Conservation (phyloP, 1,140 invertebrate genomes). For the Drosophila guanche region DNA sequence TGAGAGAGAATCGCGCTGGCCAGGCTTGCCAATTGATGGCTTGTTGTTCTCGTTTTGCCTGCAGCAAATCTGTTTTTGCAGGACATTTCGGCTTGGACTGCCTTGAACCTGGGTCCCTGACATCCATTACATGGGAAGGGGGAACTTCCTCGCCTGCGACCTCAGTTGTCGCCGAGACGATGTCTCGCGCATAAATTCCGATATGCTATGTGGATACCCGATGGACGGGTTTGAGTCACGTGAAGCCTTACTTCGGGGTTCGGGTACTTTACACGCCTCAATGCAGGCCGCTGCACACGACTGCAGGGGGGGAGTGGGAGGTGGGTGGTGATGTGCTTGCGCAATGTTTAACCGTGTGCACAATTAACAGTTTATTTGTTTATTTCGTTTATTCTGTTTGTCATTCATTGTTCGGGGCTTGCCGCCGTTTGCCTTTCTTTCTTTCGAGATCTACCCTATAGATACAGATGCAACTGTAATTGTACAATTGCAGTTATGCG, state of each 20-base stretch:
- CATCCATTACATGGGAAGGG: constrained; percentile 34
- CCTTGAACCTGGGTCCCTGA: constrained; percentile 69
- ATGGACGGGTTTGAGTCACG: constrained; percentile 59
- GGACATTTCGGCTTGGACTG: constrained; percentile 11
- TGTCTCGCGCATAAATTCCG: constrained; percentile 35
- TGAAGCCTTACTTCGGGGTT: constrained; percentile 59
- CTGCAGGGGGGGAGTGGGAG: not conserved
- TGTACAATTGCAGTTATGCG: not conserved
- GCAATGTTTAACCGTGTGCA: constrained; percentile 52
- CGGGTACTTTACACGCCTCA: constrained; percentile 71
- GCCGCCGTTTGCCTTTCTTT: constrained; percentile 18
- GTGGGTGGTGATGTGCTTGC: constrained; percentile 24
- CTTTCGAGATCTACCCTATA: constrained; percentile 25
- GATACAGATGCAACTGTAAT: constrained; percentile 8
- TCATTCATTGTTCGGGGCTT: constrained; percentile 57
- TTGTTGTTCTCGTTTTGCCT: not conserved
- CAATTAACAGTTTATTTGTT: constrained; percentile 53
- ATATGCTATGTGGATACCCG: constrained; percentile 29
- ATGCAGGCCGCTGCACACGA: constrained; percentile 60
- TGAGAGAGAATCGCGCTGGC: constrained; percentile 30
- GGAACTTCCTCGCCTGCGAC: constrained; percentile 49
- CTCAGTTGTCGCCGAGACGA: constrained; percentile 17
- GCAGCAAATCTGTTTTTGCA: not conserved
- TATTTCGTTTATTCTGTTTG: constrained; percentile 32
- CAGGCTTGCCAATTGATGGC: not conserved